phyloP scores from a whole-genome alignment of 2,888 invertebrate genomes.

The Lithosia quadra region DNA sequence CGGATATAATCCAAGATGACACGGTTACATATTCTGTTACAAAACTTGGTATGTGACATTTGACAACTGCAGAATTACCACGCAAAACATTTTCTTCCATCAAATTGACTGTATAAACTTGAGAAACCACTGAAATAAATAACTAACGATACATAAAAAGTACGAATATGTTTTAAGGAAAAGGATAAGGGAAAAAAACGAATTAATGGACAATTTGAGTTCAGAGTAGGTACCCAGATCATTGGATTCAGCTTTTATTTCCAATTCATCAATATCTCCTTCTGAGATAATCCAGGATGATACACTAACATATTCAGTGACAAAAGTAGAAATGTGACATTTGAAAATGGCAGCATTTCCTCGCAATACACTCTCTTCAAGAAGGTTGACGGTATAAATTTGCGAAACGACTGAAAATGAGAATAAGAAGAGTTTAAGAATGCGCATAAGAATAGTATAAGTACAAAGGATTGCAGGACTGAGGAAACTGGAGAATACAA shows the following conservation, averaged over 20 bases:
- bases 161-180: constrained; percentile 34
- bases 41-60: constrained; percentile 97
- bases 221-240: constrained; percentile 74
- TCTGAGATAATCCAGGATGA: constrained; percentile 95
- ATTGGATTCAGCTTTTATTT: constrained; percentile 78
- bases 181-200: constrained; percentile 38
- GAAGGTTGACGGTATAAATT: constrained; percentile 94
- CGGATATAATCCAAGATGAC: constrained; percentile 94
- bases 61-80: constrained; percentile 95
- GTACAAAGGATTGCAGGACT: constrained; percentile 28
- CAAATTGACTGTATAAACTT: constrained; percentile 95
- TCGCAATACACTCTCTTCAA: constrained; percentile 96
- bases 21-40: constrained; percentile 96
- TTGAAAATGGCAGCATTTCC: constrained; percentile 96
- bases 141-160: constrained; percentile 16
- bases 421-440: constrained; percentile 28
- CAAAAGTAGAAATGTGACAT: constrained; percentile 97
- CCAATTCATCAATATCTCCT: constrained; percentile 80
- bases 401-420: constrained; percentile 93
- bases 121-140: constrained; percentile 93
- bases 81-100: constrained; percentile 97
- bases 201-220: constrained; percentile 23
- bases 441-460: constrained; percentile 16
- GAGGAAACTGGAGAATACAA: constrained; percentile 30
- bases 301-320: constrained; percentile 95